Conservation (phyloP, 2,797 vertebrate genomes). For the Thamnophis elegans region DNA sequence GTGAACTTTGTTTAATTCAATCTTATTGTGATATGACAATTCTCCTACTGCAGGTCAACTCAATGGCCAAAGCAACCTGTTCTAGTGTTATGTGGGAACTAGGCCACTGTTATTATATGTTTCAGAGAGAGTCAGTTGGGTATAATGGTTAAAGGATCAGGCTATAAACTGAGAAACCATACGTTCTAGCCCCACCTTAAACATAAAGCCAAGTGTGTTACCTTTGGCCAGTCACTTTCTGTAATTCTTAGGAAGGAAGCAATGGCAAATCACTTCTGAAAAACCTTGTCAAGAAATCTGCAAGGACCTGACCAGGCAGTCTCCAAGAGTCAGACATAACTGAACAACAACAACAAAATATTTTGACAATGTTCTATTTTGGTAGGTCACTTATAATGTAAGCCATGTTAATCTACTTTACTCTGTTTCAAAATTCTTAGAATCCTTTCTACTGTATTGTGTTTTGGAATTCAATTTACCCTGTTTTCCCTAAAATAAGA, state of each 20-base stretch:
- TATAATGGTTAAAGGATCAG: not conserved
- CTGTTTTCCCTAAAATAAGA: no score
- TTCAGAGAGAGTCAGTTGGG: not conserved
- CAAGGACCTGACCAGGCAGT: no score
- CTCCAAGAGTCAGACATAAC: no score
- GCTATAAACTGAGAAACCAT: not conserved
- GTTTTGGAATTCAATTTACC: not conserved
- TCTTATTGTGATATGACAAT: not conserved
- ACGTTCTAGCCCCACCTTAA: not conserved
- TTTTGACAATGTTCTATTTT: not conserved
- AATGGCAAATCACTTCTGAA: no score
- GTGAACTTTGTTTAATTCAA: not conserved
- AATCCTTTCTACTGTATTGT: not conserved
- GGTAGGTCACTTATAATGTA: not conserved
- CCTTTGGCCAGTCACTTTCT: no score
- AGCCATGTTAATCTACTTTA: not conserved
- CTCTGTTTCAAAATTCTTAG: not conserved
- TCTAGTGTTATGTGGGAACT: not conserved
- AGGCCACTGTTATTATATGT: not conserved
- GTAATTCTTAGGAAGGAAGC: no score
- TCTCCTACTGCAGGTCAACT: not conserved
- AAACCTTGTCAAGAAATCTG: no score
- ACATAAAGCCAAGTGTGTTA: not conserved
- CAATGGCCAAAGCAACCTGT: not conserved
- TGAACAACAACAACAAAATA: no score